Evolutionary conservation across 2,113 vertebrate genomes (phyloP).

Genomic region (Dolichallabes microphthalmus): DNA sequence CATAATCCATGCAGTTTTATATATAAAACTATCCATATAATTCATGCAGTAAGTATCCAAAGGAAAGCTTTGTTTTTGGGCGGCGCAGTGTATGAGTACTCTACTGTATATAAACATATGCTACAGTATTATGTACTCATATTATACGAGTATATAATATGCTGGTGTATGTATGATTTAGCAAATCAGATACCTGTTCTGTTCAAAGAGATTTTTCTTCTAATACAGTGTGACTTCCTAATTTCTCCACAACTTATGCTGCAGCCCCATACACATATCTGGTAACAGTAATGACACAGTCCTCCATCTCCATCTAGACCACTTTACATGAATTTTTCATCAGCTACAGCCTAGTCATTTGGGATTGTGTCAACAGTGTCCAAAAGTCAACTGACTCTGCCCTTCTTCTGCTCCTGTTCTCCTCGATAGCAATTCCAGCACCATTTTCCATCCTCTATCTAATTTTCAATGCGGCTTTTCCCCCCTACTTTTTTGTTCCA

Average conservation of each 20-base stretch:
- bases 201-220: background rate
- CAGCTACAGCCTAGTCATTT: conserved; percentile 21
- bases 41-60: too few species aligned
- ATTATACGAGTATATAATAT: background rate
- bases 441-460: conserved; percentile 40
- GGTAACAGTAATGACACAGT: conserved; percentile 38
- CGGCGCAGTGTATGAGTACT: background rate
- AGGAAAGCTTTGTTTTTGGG: too few species aligned
- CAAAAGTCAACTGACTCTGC: conserved; percentile 31
- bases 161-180: background rate
- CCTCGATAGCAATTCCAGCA: conserved; percentile 14
- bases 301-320: conserved; percentile 26
- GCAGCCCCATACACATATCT: conserved; percentile 6
- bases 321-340: conserved; percentile 51
- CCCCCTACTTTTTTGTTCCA: conserved; percentile 14
- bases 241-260: background rate
- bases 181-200: background rate
- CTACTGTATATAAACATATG: background rate
- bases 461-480: conserved; percentile 41
- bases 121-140: background rate
- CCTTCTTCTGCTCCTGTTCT: conserved; percentile 39
- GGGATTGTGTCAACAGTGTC: background rate
- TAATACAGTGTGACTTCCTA: background rate
- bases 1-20: too few species aligned
- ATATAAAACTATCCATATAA: too few species aligned